Conservation (phyloP, 2,797 vertebrate species). For the Uromys caudimaculatus region DNA sequence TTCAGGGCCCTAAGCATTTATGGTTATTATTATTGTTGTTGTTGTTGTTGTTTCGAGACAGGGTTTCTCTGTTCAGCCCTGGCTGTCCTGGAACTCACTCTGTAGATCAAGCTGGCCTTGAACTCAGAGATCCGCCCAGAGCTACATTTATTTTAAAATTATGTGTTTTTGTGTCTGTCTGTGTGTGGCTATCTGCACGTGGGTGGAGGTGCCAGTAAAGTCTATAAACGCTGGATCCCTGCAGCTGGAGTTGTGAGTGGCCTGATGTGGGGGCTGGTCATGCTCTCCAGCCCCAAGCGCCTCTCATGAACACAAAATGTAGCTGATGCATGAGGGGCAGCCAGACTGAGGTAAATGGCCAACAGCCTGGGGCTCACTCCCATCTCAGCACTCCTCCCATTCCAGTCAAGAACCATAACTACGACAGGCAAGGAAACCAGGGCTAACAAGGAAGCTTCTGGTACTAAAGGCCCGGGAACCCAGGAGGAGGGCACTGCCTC, state of each 20-base stretch:
- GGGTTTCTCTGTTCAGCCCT: background rate
- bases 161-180: background rate
- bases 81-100: background rate
- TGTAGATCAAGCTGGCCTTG: background rate
- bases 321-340: background rate
- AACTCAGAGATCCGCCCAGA: background rate
- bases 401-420: background rate
- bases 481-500: background rate
- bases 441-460: background rate
- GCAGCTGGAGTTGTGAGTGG: background rate
- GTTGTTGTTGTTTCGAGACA: background rate
- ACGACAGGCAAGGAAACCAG: background rate
- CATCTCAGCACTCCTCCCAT: background rate
- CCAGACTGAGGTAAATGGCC: fast-evolving
- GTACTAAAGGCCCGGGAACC: background rate
- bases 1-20: background rate
- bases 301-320: background rate
- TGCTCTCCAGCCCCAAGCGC: background rate
- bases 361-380: background rate
- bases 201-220: background rate
- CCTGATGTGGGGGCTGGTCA: background rate
- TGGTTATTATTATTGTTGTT: background rate
- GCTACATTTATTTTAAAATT: background rate
- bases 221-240: background rate
- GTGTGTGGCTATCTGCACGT: background rate